A percentile compares a stretch with the other conserved stretches of the same genome.
Conservation (phyloP, 2,797 vertebrate genomes). For the Cirrhinus molitorella region DNA sequence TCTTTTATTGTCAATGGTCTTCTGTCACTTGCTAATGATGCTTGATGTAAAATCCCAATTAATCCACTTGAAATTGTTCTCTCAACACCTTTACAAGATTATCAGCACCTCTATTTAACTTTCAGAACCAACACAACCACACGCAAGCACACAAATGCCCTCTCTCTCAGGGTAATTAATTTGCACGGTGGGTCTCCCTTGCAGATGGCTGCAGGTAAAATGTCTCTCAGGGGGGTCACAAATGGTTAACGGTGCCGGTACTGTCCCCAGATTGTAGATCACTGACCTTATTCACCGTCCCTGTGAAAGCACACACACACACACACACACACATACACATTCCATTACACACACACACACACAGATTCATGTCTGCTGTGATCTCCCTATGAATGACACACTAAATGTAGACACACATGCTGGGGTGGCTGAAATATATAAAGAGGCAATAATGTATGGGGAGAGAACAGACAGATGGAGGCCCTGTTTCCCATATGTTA, state of each 20-base stretch:
- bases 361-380: constrained; percentile 16
- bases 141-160: neutral
- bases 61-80: neutral
- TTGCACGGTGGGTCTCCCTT: constrained; percentile 49
- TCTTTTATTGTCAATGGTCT: neutral
- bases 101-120: constrained; percentile 27
- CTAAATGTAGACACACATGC: constrained; percentile 27
- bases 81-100: constrained; percentile 6
- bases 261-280: constrained; percentile 55
- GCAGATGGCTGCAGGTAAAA: constrained; percentile 56
- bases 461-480: constrained; percentile 48
- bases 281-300: constrained; percentile 52
- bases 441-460: constrained; percentile 42
- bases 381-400: constrained; percentile 23
- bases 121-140: constrained; percentile 5
- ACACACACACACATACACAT: neutral
- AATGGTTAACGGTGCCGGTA: constrained; percentile 39
- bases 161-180: constrained; percentile 37
- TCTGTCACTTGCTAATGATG: neutral
- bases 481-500: constrained; percentile 51
- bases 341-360: constrained; percentile 9
- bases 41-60: neutral
- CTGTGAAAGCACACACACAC: constrained; percentile 24
- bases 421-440: constrained; percentile 25
- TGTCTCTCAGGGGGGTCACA: constrained; percentile 54